These are phyloP conservation scores for Bilobella aurantiaca DNA, from an alignment of 1,140 invertebrate species.

Conservation along the genomic window DNA sequence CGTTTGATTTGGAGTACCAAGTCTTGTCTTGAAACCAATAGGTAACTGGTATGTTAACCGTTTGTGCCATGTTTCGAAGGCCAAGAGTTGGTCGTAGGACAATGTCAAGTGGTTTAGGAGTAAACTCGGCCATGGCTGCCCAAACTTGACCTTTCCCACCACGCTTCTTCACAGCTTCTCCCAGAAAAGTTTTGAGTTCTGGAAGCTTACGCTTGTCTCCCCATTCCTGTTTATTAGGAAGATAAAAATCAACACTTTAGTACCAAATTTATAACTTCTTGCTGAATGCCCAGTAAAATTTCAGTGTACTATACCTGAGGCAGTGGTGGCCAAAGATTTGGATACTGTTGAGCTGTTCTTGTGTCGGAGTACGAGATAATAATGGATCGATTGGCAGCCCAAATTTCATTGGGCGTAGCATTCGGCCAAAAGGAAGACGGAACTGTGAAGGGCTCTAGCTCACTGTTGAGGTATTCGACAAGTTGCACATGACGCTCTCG, in stretches of 20 bases:
- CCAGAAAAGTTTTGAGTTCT: slow-evolving; percentile 49
- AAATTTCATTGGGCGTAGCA: slow-evolving; percentile 30
- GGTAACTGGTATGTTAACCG: slow-evolving; percentile 53
- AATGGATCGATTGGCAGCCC: slow-evolving; percentile 30
- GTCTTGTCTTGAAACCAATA: slow-evolving; percentile 52
- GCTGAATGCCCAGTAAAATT: not conserved
- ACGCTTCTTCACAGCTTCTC: slow-evolving; percentile 42
- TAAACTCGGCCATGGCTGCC: slow-evolving; percentile 71
- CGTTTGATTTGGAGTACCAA: slow-evolving; percentile 53
- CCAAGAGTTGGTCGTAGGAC: slow-evolving; percentile 51
- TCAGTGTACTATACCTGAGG: slow-evolving; percentile 54
- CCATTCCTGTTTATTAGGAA: slow-evolving; percentile 28
- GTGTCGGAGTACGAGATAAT: slow-evolving; percentile 36
- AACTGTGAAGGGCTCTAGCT: slow-evolving; percentile 50
- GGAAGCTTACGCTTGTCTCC: slow-evolving; percentile 45
- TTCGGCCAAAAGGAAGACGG: slow-evolving; percentile 36
- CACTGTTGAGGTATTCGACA: slow-evolving; percentile 48
- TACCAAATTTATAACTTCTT: not conserved
- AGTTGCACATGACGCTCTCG: slow-evolving; percentile 37
- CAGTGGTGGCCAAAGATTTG: slow-evolving; percentile 58
- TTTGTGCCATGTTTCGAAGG: slow-evolving; percentile 56
- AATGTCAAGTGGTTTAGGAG: slow-evolving; percentile 57
- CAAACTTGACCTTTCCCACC: slow-evolving; percentile 43
- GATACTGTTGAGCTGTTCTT: slow-evolving; percentile 33
- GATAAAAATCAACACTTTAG: not conserved